Evolutionary conservation across 1,140 invertebrate genomes (phyloP), one percentile per base, ranked within the genome.

Genomic region (Octopus bimaculoides): DNA sequence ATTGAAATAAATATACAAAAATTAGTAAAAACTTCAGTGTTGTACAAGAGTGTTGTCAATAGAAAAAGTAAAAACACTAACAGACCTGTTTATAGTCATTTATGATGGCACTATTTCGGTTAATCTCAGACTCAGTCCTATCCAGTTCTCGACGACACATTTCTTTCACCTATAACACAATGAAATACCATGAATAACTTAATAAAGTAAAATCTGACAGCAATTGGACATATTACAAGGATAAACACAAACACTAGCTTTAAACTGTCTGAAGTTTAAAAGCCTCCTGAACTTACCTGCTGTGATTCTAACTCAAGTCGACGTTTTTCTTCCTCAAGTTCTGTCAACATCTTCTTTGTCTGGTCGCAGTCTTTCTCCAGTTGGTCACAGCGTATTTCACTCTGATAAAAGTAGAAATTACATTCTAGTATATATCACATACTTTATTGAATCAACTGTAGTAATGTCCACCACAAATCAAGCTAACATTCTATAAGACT

Each of bases 61-160:
- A 61, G 17, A 61, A 61, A 61, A 17, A 61, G 7, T 41, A 69
- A 71, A 71, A 77, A 71, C 41, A 6, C 20, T 41, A 54, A 71
- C 66, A 55, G n/a, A 93, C 93, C 91, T 93, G 92, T 91, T 98
- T 98, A 88, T 99, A 99, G 85, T 99, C 97, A 75, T 93, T 91
- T 84, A 97, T 96, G 66, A 97, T 96, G 54, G 92, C 92, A 54
- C 92, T 91, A 84, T 94, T 95, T 83, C 94, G 92, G 52, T 91
- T 91, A 81, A 92, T 93, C 83, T 96, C 95, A 8, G 91, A 88
- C 76, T 89, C 89, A n/a, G 94, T 92, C 80, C 93, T 91, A 69
- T 93, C 91, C 14, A 96, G 92, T 89, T 97, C 95, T 71, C 94
- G 88, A 84, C 96, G 93, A 77, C 97, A 92, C 91, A 97, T 94